phyloP scores from a whole-genome alignment of 1,140 invertebrate species.

The Nephotettix cincticeps region DNA sequence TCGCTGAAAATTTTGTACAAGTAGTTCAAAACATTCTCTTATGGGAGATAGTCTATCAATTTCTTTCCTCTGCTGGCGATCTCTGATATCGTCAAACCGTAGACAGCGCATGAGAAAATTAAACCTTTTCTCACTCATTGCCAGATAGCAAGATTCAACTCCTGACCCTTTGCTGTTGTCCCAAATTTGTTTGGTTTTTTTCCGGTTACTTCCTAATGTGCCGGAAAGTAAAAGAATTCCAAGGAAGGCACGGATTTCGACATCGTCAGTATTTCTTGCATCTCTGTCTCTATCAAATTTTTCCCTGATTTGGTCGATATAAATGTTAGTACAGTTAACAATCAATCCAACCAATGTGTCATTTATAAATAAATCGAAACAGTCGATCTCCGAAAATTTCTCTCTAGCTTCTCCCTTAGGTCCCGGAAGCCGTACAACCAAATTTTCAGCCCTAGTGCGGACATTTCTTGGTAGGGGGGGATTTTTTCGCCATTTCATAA shows the following conservation, averaged over 20 bases:
- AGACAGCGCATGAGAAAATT: constrained; percentile 43
- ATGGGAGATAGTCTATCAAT: constrained; percentile 45
- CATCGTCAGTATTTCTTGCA: neutral
- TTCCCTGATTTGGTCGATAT: neutral
- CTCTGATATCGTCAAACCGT: no score
- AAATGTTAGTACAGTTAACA: neutral
- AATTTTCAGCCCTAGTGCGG: no score
- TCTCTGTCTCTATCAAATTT: neutral
- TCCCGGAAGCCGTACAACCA: no score
- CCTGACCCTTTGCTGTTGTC: constrained; percentile 30
- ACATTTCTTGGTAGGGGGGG: no score
- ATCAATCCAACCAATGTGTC: neutral
- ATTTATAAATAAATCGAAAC: constrained; percentile 9
- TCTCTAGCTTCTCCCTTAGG: no score
- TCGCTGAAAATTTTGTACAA: constrained; percentile 34
- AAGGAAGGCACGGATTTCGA: constrained; percentile 11
- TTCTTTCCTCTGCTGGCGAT: constrained; percentile 39
- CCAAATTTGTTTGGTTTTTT: constrained; percentile 24
- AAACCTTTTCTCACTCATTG: constrained; percentile 43
- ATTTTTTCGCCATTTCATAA: no score
- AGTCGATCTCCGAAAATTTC: neutral
- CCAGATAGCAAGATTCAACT: constrained; percentile 41
- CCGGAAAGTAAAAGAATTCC: constrained; percentile 1
- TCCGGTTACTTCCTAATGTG: constrained; percentile 7
- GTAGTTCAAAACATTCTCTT: constrained; percentile 41